Conservation (phyloP, 92 coral and sea anemone species). For the Nematostella vectensis region DNA sequence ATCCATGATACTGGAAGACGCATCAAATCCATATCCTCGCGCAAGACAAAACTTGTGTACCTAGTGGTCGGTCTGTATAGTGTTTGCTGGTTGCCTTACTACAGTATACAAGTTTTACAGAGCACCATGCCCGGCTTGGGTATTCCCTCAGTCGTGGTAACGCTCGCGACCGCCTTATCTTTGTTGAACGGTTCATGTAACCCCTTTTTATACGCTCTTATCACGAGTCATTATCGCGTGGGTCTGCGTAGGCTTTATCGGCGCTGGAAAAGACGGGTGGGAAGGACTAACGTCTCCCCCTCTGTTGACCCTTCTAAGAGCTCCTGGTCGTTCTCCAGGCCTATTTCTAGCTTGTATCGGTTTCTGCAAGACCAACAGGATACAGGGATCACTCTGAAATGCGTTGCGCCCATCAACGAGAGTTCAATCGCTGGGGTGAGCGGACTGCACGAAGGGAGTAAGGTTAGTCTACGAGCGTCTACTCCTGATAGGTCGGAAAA, state of each 20-base stretch:
- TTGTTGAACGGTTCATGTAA: conserved; percentile 71
- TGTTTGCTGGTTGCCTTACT: conserved; percentile 89
- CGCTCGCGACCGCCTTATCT: conserved; percentile 54
- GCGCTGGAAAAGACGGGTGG: conserved; percentile 47
- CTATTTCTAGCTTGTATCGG: conserved; percentile 54
- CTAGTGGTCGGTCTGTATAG: conserved; percentile 71
- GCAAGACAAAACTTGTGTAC: conserved; percentile 75
- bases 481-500: neutral
- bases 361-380: conserved; percentile 17
- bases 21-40: conserved; percentile 55
- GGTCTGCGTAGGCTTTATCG: conserved; percentile 66
- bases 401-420: neutral
- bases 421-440: neutral
- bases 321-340: conserved; percentile 64
- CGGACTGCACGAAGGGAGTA: neutral
- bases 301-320: conserved; percentile 41
- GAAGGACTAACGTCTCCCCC: conserved; percentile 19
- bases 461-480: neutral
- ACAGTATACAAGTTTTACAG: conserved; percentile 40
- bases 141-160: conserved; percentile 32
- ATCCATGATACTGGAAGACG: conserved; percentile 70
- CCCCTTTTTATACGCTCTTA: conserved; percentile 83
- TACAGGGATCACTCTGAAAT: neutral
- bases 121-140: conserved; percentile 32
- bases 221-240: conserved; percentile 78